Evolutionary conservation across 1,140 invertebrate species (phyloP), one percentile per base, ranked within the genome.

Genomic region (Thalassaphorura encarpata): DNA sequence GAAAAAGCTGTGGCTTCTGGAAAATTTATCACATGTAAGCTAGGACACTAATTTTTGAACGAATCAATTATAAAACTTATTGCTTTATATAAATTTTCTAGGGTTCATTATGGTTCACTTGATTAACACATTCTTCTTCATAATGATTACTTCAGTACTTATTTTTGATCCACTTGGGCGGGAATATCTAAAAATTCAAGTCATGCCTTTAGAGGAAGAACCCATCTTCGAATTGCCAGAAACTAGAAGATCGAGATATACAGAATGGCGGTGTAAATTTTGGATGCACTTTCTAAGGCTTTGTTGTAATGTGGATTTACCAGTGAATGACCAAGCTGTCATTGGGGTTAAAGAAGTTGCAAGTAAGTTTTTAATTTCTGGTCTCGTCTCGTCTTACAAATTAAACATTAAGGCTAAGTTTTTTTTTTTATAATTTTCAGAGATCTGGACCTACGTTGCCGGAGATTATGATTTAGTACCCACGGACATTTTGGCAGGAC

Each of bases 401-500:
- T 18, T 47, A 21, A 16, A 47, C 6, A 11, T 47, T 8, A 47
- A 47, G 6, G 4, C 45, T 11, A 8, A 26, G 21, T 8, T 23
- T 23, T 24, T 23, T 48, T 28, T 23, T 24, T 26, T 15, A 11
- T 61, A 23, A 53, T 45, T 63, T 74, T 54, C 69, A 84, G 82
- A 78, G 65, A 69, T 87, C 11, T 73, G 86, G 56, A 83, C 79
- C 65, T 78, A 81, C 1, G 75, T 86, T 59, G 88, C 88, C 69
- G 76, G 87, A 67, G 85, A 84, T 58, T 83, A 84, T 0, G 86
- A 93, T 73, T 71, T 92, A 21, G 87, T 93, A 1, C 84, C 88
- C 1, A 88, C 87, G 1, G 89, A 95, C 68, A 78, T 93, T 15
- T 80, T 87, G 36, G 87, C 88, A 11, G 90, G 88, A 8, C 81